These are phyloP conservation scores for Mustelus asterias DNA, from an alignment of 2,113 vertebrate species.

Conservation along the genomic window DNA sequence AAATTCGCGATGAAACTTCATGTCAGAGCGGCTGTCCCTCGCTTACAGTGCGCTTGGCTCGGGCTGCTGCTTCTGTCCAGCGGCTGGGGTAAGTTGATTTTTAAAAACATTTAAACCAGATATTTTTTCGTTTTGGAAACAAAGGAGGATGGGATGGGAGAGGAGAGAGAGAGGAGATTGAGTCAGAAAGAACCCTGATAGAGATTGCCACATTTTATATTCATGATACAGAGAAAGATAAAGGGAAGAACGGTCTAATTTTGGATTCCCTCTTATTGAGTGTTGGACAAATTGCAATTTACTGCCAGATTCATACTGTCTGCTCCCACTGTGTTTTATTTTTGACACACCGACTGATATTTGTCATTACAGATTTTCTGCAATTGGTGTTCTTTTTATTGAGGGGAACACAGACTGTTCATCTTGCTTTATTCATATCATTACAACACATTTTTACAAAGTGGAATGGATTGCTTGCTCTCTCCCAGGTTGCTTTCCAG, in stretches of 20 bases:
- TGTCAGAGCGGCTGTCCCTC: not conserved
- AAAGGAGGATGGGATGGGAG: not conserved
- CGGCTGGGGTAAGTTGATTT: slow-evolving; percentile 5
- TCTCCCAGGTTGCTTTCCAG: too few species aligned
- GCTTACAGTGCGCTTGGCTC: too few species aligned
- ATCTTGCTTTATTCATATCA: not conserved
- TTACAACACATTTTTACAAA: not conserved
- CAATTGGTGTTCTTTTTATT: not conserved
- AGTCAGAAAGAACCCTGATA: not conserved
- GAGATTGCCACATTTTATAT: not conserved
- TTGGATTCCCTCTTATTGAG: not conserved
- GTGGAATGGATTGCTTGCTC: not conserved
- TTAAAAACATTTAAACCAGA: not conserved
- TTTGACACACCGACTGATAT: not conserved
- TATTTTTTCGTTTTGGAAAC: not conserved
- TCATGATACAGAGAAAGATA: not conserved
- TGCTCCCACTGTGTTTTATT: not conserved
- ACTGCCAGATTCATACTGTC: not conserved
- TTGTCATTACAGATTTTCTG: not conserved
- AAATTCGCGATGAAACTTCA: slow-evolving; percentile 16
- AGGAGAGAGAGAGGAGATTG: not conserved
- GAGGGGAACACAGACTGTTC: not conserved
- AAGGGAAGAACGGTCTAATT: not conserved
- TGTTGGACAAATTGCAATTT: not conserved
- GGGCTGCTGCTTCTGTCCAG: not conserved